Percentiles rank a stretch among this genome's conserved stretches.
phyloP scores from a whole-genome alignment of 2,113 vertebrate genomes.

The Oreochromis tanganicae region DNA sequence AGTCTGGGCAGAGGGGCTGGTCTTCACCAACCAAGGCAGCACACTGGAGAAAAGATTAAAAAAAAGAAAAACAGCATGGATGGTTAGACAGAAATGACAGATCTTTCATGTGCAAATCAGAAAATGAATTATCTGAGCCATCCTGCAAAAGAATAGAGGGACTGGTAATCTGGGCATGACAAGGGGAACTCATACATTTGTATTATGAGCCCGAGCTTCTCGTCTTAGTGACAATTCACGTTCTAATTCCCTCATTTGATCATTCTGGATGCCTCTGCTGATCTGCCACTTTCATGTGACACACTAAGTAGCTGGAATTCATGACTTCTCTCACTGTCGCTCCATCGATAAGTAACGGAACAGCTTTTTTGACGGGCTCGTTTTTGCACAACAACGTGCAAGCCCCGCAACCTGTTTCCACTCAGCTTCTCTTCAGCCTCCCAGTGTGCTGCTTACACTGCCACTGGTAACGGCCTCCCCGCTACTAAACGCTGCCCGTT shows the following conservation, averaged over 20 bases:
- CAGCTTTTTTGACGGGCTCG: not conserved
- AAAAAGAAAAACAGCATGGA: not conserved
- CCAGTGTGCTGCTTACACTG: not conserved
- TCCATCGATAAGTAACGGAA: not conserved
- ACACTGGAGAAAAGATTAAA: conserved; percentile 74
- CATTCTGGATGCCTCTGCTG: not conserved
- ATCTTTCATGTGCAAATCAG: not conserved
- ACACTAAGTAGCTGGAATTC: not conserved
- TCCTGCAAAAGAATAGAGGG: not conserved
- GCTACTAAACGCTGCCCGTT: conserved; percentile 71
- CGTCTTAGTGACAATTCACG: not conserved
- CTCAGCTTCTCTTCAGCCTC: not conserved
- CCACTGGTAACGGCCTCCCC: conserved; percentile 34
- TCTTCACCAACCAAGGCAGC: conserved; percentile 99
- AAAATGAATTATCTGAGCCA: not conserved
- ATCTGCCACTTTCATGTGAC: not conserved
- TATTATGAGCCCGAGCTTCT: not conserved
- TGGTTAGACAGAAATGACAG: not conserved
- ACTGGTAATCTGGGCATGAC: not conserved
- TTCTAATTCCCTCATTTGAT: not conserved
- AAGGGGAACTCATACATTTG: not conserved
- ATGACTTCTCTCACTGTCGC: not conserved
- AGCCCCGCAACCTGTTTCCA: conserved; percentile 1
- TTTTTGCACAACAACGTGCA: not conserved
- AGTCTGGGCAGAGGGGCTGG: conserved; percentile 97